Evolutionary conservation across 2,888 invertebrate species (phyloP).

Genomic region (Oegoconia quadripuncta): DNA sequence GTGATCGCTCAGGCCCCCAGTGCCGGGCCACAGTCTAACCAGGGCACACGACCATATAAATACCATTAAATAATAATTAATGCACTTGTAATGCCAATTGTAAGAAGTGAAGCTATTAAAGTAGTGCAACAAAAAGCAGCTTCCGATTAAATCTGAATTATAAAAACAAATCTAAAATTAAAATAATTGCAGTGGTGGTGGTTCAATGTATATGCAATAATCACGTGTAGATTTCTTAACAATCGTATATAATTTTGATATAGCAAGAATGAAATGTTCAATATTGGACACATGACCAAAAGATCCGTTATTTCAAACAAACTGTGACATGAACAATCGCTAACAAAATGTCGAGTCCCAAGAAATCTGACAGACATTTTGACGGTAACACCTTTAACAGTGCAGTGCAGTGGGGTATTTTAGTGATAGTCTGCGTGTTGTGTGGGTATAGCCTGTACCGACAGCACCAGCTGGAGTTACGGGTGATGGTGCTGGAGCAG

Average conservation of each 20-base stretch:
- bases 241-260: too few species aligned
- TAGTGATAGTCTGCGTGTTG: constrained; percentile 54
- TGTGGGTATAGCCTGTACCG: constrained; percentile 61
- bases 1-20: constrained; percentile 36
- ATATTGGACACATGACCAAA: too few species aligned
- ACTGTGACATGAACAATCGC: background rate
- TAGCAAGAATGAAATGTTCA: too few species aligned
- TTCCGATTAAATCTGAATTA: too few species aligned
- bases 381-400: constrained; percentile 51
- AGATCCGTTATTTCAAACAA: too few species aligned
- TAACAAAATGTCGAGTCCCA: constrained; percentile 42
- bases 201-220: too few species aligned
- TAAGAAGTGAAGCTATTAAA: background rate
- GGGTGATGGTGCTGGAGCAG: constrained; percentile 56
- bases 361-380: constrained; percentile 39
- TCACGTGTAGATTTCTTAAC: too few species aligned
- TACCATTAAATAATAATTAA: background rate
- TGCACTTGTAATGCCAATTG: background rate
- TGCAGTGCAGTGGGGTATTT: constrained; percentile 66
- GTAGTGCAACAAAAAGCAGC: too few species aligned
- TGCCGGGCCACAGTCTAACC: constrained; percentile 27
- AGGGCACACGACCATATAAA: constrained; percentile 27
- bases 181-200: too few species aligned
- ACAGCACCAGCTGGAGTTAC: constrained; percentile 60
- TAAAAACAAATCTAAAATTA: too few species aligned